Conservation (phyloP, 2,888 invertebrate species). For the Drosophila subquinaria region DNA sequence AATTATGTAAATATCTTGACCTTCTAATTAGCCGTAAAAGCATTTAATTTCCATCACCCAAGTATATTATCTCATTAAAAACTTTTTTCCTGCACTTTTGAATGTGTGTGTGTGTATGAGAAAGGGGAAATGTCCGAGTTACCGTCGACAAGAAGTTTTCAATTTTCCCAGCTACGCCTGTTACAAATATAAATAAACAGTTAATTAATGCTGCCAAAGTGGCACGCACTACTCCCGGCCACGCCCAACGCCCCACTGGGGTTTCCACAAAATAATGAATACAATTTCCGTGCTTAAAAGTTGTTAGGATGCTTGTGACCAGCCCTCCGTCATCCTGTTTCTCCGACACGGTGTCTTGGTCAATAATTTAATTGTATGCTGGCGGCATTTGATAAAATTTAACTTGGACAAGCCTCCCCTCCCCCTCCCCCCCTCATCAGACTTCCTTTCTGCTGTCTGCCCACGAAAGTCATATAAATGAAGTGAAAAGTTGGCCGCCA, state of each 20-base stretch:
- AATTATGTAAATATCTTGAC: slow-evolving; percentile 68
- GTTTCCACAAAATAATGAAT: slow-evolving; percentile 58
- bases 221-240: slow-evolving; percentile 13
- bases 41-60: slow-evolving; percentile 57
- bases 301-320: slow-evolving; percentile 25
- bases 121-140: slow-evolving; percentile 3
- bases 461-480: slow-evolving; percentile 57
- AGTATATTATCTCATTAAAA: slow-evolving; percentile 69
- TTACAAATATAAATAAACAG: slow-evolving; percentile 68
- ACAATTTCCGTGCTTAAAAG: slow-evolving; percentile 63
- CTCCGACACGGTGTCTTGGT: slow-evolving; percentile 9
- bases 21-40: slow-evolving; percentile 68
- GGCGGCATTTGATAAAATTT: slow-evolving; percentile 61
- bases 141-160: slow-evolving; percentile 46
- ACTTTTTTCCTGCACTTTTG: slow-evolving; percentile 41
- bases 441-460: too few species aligned
- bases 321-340: neutral
- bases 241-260: neutral
- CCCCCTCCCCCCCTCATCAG: neutral
- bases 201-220: slow-evolving; percentile 66
- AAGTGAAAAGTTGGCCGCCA: slow-evolving; percentile 62
- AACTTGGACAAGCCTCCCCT: slow-evolving; percentile 3
- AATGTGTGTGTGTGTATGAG: slow-evolving; percentile 3
- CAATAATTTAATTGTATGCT: slow-evolving; percentile 74
- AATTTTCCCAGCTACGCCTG: slow-evolving; percentile 41